A percentile compares a stretch with the other conserved stretches of the same genome.
Conservation (phyloP, 2,888 invertebrate species). For the Caenorhabditis sp. region DNA sequence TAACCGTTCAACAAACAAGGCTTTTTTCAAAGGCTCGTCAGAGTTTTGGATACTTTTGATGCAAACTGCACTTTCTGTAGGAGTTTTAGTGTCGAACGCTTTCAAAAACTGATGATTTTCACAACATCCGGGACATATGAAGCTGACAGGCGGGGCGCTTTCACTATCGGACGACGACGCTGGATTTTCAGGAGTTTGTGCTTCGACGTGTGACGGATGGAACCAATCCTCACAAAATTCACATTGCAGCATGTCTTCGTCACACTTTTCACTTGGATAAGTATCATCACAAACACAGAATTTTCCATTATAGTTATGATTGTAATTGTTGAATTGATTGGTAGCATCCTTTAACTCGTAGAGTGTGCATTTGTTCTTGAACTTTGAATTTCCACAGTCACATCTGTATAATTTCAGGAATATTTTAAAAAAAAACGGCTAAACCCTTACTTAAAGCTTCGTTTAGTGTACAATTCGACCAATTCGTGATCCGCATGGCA, state of each 20-base stretch:
- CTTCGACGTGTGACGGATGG: conserved; percentile 75
- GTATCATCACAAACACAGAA: conserved; percentile 91
- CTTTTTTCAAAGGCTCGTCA: background rate
- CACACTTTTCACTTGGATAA: conserved; percentile 83
- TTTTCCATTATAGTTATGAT: conserved; percentile 84
- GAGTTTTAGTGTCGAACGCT: conserved; percentile 10
- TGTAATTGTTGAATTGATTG: conserved; percentile 79
- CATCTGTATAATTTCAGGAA: conserved; percentile 25
- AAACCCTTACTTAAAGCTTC: conserved; percentile 83
- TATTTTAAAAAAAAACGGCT: background rate
- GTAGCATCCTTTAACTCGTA: conserved; percentile 75
- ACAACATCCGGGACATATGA: background rate
- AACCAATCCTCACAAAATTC: conserved; percentile 97
- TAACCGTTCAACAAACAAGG: conserved; percentile 2
- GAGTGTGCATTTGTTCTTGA: conserved; percentile 74
- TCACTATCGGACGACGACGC: conserved; percentile 6
- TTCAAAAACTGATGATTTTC: background rate
- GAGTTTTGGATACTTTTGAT: background rate
- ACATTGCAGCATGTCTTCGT: conserved; percentile 93
- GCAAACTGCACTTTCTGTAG: conserved; percentile 8
- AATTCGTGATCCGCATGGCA: conserved; percentile 96
- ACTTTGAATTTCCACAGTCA: conserved; percentile 75
- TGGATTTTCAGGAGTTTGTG: background rate
- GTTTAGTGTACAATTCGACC: conserved; percentile 92
- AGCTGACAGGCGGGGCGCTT: background rate